Evolutionary conservation across 2,113 vertebrate genomes (phyloP).

Genomic region (Elanoides forficatus): DNA sequence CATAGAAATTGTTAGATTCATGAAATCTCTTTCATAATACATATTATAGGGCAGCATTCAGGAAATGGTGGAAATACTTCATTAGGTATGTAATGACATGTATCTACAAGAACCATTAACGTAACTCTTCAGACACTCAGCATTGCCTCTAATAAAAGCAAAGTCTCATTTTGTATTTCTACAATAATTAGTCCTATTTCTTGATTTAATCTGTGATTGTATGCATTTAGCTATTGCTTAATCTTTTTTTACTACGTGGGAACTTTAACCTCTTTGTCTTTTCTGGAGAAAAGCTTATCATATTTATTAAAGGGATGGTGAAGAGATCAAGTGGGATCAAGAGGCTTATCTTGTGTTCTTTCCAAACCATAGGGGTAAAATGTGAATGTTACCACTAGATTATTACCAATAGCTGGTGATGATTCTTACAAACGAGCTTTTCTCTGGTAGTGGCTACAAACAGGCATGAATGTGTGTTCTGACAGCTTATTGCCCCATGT

Average conservation of each 20-base stretch:
- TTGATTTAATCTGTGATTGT: not conserved
- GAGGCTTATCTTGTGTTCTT: not conserved
- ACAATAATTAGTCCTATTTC: not conserved
- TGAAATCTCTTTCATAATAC: not conserved
- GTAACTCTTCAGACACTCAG: not conserved
- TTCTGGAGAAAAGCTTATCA: not conserved
- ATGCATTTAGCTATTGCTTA: not conserved
- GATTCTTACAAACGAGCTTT: not conserved
- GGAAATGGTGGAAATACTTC: not conserved
- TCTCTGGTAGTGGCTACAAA: not conserved
- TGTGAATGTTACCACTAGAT: not conserved
- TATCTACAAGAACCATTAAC: not conserved
- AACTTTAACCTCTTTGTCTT: not conserved
- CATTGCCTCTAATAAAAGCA: not conserved
- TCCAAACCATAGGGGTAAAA: not conserved
- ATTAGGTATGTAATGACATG: not conserved
- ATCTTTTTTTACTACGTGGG: not conserved
- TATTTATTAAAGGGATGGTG: not conserved
- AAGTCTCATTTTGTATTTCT: not conserved
- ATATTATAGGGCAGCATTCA: not conserved
- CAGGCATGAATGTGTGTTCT: not conserved
- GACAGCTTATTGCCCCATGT: not conserved
- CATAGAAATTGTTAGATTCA: not conserved
- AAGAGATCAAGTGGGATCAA: not conserved
- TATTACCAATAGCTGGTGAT: not conserved